These are phyloP conservation scores for Xenus cinereus DNA, from an alignment of 2,113 vertebrate genomes.

Conservation along the genomic window DNA sequence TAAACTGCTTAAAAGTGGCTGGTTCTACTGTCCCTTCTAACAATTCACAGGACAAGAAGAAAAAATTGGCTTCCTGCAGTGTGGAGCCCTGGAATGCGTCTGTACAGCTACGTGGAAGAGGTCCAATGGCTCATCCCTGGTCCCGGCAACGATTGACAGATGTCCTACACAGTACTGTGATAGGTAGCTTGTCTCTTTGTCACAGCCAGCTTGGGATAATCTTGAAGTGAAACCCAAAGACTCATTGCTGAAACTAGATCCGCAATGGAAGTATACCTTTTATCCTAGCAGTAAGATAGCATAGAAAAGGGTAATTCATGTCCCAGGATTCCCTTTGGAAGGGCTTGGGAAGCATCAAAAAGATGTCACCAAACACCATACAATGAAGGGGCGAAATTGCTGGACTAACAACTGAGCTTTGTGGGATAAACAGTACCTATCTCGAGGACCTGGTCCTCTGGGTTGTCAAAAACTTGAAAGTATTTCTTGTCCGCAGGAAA, in stretches of 20 bases:
- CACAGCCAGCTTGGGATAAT: neutral
- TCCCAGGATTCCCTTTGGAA: neutral
- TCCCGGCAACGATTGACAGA: neutral
- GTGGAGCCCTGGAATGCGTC: neutral
- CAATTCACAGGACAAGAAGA: neutral
- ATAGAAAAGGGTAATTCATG: neutral
- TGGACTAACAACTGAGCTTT: neutral
- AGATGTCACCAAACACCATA: neutral
- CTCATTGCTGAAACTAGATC: neutral
- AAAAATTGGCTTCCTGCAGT: neutral
- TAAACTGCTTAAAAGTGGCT: neutral
- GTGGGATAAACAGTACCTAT: neutral
- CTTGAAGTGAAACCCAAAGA: neutral
- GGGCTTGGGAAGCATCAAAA: neutral
- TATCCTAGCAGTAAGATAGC: neutral
- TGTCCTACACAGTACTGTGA: neutral
- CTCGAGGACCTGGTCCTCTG: neutral
- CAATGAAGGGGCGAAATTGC: neutral
- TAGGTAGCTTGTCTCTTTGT: fast-evolving
- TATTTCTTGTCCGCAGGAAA: neutral
- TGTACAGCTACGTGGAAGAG: neutral
- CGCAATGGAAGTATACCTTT: neutral
- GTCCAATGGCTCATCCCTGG: neutral
- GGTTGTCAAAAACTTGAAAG: neutral
- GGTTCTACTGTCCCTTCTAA: neutral